phyloP scores from a whole-genome alignment of 2,888 invertebrate species.

The Limnephilus auricula region DNA sequence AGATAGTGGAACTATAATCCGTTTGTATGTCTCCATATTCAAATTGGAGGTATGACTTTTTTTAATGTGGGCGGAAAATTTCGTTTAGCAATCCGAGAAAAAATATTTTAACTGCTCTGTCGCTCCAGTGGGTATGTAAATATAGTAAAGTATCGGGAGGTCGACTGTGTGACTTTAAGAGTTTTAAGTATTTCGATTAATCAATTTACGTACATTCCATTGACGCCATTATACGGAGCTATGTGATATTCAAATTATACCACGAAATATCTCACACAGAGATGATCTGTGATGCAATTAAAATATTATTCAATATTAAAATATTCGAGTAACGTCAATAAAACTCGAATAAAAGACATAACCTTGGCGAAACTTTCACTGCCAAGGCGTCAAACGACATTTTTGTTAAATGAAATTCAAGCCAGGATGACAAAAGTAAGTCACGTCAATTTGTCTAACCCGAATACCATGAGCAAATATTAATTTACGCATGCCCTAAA shows the following conservation, averaged over 20 bases:
- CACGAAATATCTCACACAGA: neutral
- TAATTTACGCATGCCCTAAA: constrained; percentile 25
- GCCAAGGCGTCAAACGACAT: constrained; percentile 5
- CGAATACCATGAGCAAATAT: constrained; percentile 15
- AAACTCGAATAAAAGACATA: neutral
- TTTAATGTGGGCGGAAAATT: too few species aligned
- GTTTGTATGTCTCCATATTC: too few species aligned
- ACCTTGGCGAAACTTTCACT: constrained; percentile 29
- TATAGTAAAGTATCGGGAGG: too few species aligned
- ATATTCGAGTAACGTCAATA: neutral
- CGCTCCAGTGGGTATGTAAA: too few species aligned
- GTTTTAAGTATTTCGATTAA: too few species aligned
- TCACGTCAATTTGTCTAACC: constrained; percentile 17
- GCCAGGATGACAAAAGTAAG: neutral
- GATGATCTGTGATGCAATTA: neutral
- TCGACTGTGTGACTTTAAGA: too few species aligned
- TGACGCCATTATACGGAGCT: neutral
- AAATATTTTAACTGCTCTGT: too few species aligned
- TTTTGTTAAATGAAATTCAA: neutral
- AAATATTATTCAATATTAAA: neutral
- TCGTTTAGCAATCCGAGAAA: too few species aligned
- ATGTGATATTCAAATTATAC: neutral
- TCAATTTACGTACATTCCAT: too few species aligned
- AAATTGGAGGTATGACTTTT: too few species aligned
- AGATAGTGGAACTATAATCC: too few species aligned